Conservation (phyloP, 1,140 invertebrate species). For the Drosophila watanabei region DNA sequence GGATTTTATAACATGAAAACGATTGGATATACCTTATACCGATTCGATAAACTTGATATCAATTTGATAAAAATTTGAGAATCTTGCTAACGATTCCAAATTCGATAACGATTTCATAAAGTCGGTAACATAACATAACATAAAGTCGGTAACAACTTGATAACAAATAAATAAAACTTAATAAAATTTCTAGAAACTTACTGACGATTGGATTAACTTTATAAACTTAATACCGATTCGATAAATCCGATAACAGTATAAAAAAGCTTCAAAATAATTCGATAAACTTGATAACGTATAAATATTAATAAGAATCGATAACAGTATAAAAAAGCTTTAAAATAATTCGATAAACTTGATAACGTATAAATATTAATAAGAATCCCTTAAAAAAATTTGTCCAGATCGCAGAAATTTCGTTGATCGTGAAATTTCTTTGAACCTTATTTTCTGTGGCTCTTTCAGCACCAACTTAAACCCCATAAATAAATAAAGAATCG, state of each 20-base stretch:
- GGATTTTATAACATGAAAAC: background rate
- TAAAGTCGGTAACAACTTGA: background rate
- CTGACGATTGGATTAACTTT: background rate
- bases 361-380: background rate
- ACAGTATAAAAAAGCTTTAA: too few relatives aligned
- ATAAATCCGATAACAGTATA: background rate
- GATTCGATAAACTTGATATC: background rate
- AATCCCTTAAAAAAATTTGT: background rate
- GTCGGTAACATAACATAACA: background rate
- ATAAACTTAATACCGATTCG: too few relatives aligned
- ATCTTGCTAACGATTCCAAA: background rate
- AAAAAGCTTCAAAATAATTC: background rate
- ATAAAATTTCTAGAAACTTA: background rate
- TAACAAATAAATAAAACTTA: background rate
- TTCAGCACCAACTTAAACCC: constrained; percentile 8
- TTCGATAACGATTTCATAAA: background rate
- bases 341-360: background rate
- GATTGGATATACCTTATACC: background rate
- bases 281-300: background rate
- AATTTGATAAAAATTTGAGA: background rate
- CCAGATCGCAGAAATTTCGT: background rate
- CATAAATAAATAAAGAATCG: background rate
- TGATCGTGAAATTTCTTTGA: background rate
- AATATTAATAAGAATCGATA: background rate
- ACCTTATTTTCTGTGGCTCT: background rate